Percentiles rank a stretch among this genome's conserved stretches.
phyloP scores from a whole-genome alignment of 2,113 vertebrate species.

The Synchiropus splendidus region DNA sequence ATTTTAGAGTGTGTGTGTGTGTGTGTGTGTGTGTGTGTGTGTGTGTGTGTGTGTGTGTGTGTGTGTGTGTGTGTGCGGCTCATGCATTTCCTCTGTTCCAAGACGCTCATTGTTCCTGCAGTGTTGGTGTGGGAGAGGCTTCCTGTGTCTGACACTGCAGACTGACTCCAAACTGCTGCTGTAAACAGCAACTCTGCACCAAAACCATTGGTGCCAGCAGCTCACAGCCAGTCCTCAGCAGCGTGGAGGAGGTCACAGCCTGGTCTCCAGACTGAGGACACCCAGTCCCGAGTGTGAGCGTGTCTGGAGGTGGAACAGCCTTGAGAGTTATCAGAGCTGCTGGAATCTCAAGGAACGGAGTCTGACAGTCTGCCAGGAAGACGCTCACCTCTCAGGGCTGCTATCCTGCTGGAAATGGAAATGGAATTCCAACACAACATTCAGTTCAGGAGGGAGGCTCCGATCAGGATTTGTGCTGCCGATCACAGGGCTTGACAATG shows the following conservation, averaged over 20 bases:
- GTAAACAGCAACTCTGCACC: not conserved
- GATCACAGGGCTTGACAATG: too few relatives aligned
- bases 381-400: too few relatives aligned
- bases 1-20: not conserved
- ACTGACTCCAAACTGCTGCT: constrained; percentile 4
- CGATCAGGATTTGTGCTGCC: too few relatives aligned
- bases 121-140: constrained; percentile 18
- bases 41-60: not conserved
- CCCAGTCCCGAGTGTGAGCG: not conserved
- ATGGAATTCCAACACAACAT: too few relatives aligned
- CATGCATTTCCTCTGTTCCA: not conserved
- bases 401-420: too few relatives aligned
- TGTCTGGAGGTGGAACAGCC: constrained; percentile 4
- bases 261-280: too few relatives aligned
- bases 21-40: not conserved
- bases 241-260: too few relatives aligned
- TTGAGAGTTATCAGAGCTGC: too few relatives aligned
- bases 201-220: not conserved
- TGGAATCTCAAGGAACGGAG: too few relatives aligned
- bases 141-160: constrained; percentile 31
- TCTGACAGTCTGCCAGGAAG: too few relatives aligned
- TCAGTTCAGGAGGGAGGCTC: too few relatives aligned
- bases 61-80: constrained; percentile 2
- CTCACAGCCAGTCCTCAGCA: not conserved
- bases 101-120: constrained; percentile 1